These are phyloP conservation scores for Pachypsylla venusta DNA, from an alignment of 1,140 invertebrate genomes.

Conservation along the genomic window DNA sequence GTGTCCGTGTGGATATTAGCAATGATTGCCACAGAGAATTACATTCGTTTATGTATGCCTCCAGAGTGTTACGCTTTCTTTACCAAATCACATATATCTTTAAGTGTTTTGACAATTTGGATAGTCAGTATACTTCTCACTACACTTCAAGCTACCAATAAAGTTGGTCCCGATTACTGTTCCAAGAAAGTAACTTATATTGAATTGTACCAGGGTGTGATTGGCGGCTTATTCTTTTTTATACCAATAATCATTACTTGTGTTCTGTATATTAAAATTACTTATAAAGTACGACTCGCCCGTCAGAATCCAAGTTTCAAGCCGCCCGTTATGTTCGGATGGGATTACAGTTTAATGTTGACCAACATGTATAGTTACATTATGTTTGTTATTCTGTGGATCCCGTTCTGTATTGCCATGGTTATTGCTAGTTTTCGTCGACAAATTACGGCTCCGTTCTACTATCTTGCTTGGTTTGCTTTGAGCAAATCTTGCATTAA, in stretches of 20 bases:
- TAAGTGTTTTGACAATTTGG: slow-evolving; percentile 38
- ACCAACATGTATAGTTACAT: slow-evolving; percentile 48
- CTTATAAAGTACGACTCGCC: slow-evolving; percentile 29
- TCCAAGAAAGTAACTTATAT: slow-evolving; percentile 28
- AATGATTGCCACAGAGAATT: slow-evolving; percentile 47
- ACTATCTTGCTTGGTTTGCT: slow-evolving; percentile 50
- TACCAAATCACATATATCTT: slow-evolving; percentile 37
- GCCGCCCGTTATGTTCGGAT: slow-evolving; percentile 42
- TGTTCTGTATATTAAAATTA: slow-evolving; percentile 22
- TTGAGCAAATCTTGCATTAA: slow-evolving; percentile 51
- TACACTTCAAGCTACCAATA: slow-evolving; percentile 35
- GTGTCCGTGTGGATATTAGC: slow-evolving; percentile 46
- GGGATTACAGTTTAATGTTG: slow-evolving; percentile 44
- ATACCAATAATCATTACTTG: slow-evolving; percentile 33
- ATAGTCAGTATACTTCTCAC: slow-evolving; percentile 31
- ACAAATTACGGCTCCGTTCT: slow-evolving; percentile 32
- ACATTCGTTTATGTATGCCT: slow-evolving; percentile 39
- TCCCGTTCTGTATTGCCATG: slow-evolving; percentile 44
- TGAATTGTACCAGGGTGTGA: slow-evolving; percentile 34
- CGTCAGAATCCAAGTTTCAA: slow-evolving; percentile 39
- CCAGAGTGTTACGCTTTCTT: slow-evolving; percentile 36
- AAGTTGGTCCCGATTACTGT: slow-evolving; percentile 47
- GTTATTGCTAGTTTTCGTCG: slow-evolving; percentile 30
- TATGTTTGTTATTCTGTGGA: slow-evolving; percentile 47
- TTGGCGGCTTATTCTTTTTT: slow-evolving; percentile 37